Percentiles rank a stretch among this genome's conserved stretches.
Conservation (phyloP, 1,140 invertebrate genomes). For the Drosophila guanche region DNA sequence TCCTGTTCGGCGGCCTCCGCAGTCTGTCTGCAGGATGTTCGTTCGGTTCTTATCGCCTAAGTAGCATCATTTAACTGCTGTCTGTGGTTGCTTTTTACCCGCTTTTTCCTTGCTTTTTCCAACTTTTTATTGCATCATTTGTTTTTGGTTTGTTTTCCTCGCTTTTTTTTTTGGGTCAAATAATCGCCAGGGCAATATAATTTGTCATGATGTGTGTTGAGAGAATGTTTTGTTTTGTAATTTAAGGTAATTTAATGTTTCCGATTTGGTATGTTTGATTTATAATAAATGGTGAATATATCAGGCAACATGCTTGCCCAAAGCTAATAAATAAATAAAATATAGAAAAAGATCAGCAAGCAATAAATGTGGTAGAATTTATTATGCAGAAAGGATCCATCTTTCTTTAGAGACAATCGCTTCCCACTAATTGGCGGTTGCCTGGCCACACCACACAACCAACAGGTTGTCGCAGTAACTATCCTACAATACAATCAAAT, state of each 20-base stretch:
- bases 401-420: too few relatives aligned
- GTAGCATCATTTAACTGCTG: constrained; percentile 78
- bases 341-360: too few relatives aligned
- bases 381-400: too few relatives aligned
- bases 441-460: constrained; percentile 7
- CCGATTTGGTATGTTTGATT: too few relatives aligned
- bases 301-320: too few relatives aligned
- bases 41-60: constrained; percentile 63
- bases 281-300: too few relatives aligned
- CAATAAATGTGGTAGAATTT: too few relatives aligned
- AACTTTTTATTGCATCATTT: constrained; percentile 28
- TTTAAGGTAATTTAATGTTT: too few relatives aligned
- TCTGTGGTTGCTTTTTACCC: constrained; percentile 51
- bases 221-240: too few relatives aligned
- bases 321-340: too few relatives aligned
- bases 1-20: too few relatives aligned
- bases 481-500: constrained; percentile 4
- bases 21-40: constrained; percentile 16
- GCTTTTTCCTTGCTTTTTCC: not conserved
- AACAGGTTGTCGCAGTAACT: constrained; percentile 56
- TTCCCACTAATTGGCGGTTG: constrained; percentile 59
- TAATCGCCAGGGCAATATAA: constrained; percentile 39
- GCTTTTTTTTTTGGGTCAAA: constrained; percentile 29
- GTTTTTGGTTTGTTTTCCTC: constrained; percentile 24
- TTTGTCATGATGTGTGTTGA: constrained; percentile 65